Base-by-base conservation (phyloP, 1,140 invertebrate species). In the Drosophila persimilis region DNA sequence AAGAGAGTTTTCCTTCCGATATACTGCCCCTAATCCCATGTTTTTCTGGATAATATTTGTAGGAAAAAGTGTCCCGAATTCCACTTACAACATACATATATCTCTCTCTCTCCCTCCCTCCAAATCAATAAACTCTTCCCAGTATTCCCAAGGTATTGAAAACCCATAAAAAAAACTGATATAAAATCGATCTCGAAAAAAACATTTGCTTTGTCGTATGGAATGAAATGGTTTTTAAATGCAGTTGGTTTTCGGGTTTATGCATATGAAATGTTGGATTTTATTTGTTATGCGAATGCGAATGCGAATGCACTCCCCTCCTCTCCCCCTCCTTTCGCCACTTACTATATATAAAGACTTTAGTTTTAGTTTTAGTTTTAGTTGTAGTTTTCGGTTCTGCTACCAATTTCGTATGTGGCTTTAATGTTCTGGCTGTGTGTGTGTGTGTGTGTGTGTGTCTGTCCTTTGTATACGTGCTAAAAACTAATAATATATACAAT, bases 401-500 rank as follows among this genome's bases (percentile, higher is more conserved):
- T 80, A 73, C 72, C 65, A 77, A 77, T 74, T 75, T 85, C 35
- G 58, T 77, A 47, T 77, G 67, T 13, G 35, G 35, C 61, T 73
- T 73, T 80, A 55, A 72, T 73, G 60, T 69, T 53, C 67, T 20
- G 20, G 20, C 20, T 20, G 58, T 77, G 47, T 77, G 67, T 13
- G 35, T 73, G 60, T 69, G 50, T 13, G 35, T 39, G 58, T 75
- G 60, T 61, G 20, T 47, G 17, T 77, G 67, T 63, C 39, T 60
- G 50, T 76, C 57, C 24, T 51, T 66, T 54, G 31, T 83, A 80
- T 77, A 90, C 59, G 81, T 90, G 88, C 88, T 90, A 90, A 86
- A 39, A 80, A 90, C 81, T 90, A 85, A 85, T 85, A 86, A 78
- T 85, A 90, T 90, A 90, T 90, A 90, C 88, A 90, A 85, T 88